Base-by-base conservation (phyloP, 2,888 invertebrate genomes). In the Ochropleura leucogaster region DNA sequence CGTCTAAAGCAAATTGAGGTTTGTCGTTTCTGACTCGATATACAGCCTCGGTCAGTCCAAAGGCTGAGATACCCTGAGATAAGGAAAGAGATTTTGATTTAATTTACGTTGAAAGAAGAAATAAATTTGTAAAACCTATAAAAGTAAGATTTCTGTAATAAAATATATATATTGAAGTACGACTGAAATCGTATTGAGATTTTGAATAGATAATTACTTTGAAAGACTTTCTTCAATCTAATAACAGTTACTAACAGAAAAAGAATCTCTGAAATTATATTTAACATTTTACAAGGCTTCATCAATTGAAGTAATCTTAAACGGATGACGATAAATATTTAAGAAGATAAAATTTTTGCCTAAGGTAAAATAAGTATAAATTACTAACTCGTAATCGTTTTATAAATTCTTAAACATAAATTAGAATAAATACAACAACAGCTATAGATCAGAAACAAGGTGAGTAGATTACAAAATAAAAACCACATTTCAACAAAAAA, bases 1-100 rank as follows among this genome's bases (percentile, higher is more conserved):
- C 97, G 90, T 97, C 97, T 74, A 98, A 95, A 65, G 97, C 97
- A 89, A 98, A 98, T 86, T 97, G 97, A 1, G 98, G 98, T 78
- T 96, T 95, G 55, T 97, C 96, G 93, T 97, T 97, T 91, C 97
- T 95, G 88, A 97, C 96, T 87, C 97, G 94, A 92, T 97, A 97
- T 74, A 98, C 95, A 85, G 97, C 97, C 89, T 97, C 95, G 0
- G 94, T 95, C 55, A 97, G 92, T 53, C 95, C 94, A 67, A 96
- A 95, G 20, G 97, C 97, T 89, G 97, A 93, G 40, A 94, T 89
- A 53, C 96, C 96, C 96, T 96, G 85, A n/a, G 78, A 80, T 74
- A 68, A 57, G n/a, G n/a, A 74, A 55, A 78, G 57, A 20, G 0
- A 20, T 57, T 18, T n/a, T 57, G 7, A 14, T 59, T 44, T 44